phyloP scores from a whole-genome alignment of 1,140 invertebrate genomes.

The Drosophila subpulchrella region DNA sequence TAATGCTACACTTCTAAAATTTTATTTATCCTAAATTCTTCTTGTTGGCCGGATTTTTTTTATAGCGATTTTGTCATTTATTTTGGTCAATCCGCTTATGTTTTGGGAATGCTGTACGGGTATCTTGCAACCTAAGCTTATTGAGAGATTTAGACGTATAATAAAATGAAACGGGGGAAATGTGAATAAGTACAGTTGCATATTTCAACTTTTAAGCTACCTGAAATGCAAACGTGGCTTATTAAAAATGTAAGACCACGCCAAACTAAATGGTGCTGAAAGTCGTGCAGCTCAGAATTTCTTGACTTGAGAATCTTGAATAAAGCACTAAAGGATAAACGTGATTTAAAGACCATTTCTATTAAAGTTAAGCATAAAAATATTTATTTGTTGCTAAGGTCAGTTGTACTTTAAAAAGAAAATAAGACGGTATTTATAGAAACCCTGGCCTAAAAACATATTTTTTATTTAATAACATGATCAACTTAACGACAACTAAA shows the following conservation, averaged over 20 bases:
- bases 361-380: too few species aligned
- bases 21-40: conserved; percentile 1
- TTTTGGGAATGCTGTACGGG: conserved; percentile 1
- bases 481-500: background rate
- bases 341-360: too few species aligned
- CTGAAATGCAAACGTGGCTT: conserved; percentile 3
- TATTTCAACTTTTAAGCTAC: conserved; percentile 1
- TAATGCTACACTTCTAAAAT: background rate
- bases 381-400: too few species aligned
- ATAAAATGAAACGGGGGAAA: conserved; percentile 3
- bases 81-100: conserved; percentile 16
- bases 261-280: background rate
- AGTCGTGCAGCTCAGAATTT: too few species aligned
- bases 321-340: too few species aligned
- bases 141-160: background rate
- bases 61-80: background rate
- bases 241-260: conserved; percentile 15
- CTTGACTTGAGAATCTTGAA: too few species aligned
- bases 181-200: conserved; percentile 5
- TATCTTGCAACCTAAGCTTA: conserved; percentile 12
- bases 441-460: too few species aligned
- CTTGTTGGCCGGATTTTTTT: background rate
- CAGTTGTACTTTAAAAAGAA: too few species aligned
- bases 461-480: too few species aligned
- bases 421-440: too few species aligned